Evolutionary conservation across 2,888 invertebrate genomes (phyloP).

Genomic region (Agonum fuliginosum): DNA sequence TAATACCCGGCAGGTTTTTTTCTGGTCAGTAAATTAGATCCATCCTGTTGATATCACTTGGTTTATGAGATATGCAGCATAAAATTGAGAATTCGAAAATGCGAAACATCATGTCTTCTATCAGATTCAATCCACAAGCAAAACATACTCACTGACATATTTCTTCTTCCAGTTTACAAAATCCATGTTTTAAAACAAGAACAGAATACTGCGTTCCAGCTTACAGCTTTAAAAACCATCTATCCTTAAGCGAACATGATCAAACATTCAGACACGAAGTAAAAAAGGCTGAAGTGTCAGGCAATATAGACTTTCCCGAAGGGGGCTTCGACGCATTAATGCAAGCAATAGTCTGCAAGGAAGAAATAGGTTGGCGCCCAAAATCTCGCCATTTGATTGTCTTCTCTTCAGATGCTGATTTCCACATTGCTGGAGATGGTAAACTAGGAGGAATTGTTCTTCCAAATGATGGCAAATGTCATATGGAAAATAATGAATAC

Average conservation of each 20-base stretch:
- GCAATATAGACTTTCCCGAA: slow-evolving; percentile 74
- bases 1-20: too few species aligned
- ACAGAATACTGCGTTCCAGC: slow-evolving; percentile 71
- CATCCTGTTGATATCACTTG: too few species aligned
- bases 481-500: slow-evolving; percentile 77
- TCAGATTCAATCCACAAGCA: too few species aligned
- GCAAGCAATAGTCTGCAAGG: slow-evolving; percentile 81
- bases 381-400: slow-evolving; percentile 83
- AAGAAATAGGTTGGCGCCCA: slow-evolving; percentile 82
- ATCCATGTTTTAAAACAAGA: background rate
- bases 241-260: slow-evolving; percentile 78
- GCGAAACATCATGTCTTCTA: too few species aligned
- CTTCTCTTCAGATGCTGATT: slow-evolving; percentile 79
- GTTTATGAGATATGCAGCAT: too few species aligned
- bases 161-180: background rate
- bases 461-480: slow-evolving; percentile 84
- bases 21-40: too few species aligned
- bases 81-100: too few species aligned
- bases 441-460: slow-evolving; percentile 80
- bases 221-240: slow-evolving; percentile 86
- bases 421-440: slow-evolving; percentile 86
- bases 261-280: slow-evolving; percentile 72
- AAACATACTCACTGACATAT: too few species aligned
- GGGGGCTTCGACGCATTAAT: slow-evolving; percentile 88
- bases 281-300: slow-evolving; percentile 68